Evolutionary conservation across 2,888 invertebrate species (phyloP).

Genomic region (Lamproptera curius): DNA sequence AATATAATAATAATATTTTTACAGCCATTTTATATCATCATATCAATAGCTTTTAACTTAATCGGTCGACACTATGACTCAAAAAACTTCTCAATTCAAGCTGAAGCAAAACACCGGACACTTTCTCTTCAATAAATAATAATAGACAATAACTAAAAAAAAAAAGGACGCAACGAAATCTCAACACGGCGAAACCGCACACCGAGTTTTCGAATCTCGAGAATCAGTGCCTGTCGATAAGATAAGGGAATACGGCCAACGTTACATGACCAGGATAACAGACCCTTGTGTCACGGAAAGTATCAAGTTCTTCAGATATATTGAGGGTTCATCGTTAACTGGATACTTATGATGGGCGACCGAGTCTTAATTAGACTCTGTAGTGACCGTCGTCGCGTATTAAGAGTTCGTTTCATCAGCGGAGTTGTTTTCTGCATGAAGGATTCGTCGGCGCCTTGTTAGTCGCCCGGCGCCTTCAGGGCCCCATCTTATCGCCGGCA

Average conservation of each 20-base stretch:
- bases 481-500: conserved; percentile 48
- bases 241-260: conserved; percentile 52
- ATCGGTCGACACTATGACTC: no score
- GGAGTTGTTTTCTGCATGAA: conserved; percentile 68
- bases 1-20: no score
- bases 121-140: conserved; percentile 29
- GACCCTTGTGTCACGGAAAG: conserved; percentile 28
- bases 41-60: no score
- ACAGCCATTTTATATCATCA: no score
- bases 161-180: conserved; percentile 18
- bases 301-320: no score
- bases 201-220: conserved; percentile 63
- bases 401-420: conserved; percentile 73
- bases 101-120: neutral
- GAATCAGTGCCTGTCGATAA: conserved; percentile 69
- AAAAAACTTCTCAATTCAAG: no score
- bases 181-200: conserved; percentile 60
- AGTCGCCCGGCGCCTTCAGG: conserved; percentile 57
- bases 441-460: conserved; percentile 57
- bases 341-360: conserved; percentile 32
- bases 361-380: conserved; percentile 70
- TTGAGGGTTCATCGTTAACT: conserved; percentile 5
- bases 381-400: conserved; percentile 71
- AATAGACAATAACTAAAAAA: conserved; percentile 25
- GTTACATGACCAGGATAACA: conserved; percentile 34